Percentiles rank a stretch among this genome's conserved stretches.
These are phyloP conservation scores for Acromyrmex echinatior DNA, from an alignment of 1,140 invertebrate genomes.

Conservation along the genomic window DNA sequence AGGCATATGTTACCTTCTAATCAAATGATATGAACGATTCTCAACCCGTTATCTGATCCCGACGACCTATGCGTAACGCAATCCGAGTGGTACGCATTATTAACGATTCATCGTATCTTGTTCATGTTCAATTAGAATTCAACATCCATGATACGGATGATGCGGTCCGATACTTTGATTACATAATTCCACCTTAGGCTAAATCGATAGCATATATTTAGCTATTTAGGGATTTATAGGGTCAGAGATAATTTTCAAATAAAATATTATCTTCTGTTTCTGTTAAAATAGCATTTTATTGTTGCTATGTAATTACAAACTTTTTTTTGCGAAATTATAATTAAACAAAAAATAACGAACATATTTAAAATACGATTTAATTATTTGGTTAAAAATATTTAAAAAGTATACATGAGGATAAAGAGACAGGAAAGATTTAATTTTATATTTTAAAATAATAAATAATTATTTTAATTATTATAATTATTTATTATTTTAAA, in stretches of 20 bases:
- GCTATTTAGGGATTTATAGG: not conserved
- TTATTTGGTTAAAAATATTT: no score
- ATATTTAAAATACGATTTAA: not conserved
- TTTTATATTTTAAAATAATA: not conserved
- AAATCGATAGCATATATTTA: not conserved
- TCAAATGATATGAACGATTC: slow-evolving; percentile 21
- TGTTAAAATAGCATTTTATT: not conserved
- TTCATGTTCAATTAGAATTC: slow-evolving; percentile 8
- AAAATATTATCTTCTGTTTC: not conserved
- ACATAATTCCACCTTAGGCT: slow-evolving; percentile 2
- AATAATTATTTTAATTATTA: no score
- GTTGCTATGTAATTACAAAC: not conserved
- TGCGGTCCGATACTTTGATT: not conserved
- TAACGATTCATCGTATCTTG: slow-evolving; percentile 38
- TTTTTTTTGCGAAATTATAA: not conserved
- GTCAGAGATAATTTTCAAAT: not conserved
- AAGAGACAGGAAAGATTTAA: not conserved
- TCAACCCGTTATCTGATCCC: not conserved
- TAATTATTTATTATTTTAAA: no score
- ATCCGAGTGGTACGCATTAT: slow-evolving; percentile 17
- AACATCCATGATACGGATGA: slow-evolving; percentile 11
- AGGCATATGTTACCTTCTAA: slow-evolving; percentile 22
- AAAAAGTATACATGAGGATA: no score
- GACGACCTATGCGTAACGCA: not conserved
- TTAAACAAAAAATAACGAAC: not conserved